Base-by-base conservation (phyloP, 2,888 invertebrate genomes). In the Catocala nupta region DNA sequence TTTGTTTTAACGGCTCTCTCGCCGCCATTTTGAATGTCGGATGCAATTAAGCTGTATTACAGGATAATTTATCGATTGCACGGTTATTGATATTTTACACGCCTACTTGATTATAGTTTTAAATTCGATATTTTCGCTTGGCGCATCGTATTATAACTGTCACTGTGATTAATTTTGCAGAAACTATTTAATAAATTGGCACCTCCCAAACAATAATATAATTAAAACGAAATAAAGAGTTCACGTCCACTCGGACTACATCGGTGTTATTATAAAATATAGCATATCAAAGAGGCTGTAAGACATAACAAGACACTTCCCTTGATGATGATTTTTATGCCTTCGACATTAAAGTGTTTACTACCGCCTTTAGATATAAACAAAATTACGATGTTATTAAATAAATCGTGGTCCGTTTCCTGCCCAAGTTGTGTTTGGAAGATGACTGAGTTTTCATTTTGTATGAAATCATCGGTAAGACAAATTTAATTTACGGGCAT, bases 11-110 rank as follows among this genome's bases (percentile, higher is more conserved):
- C 81, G 75, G 77, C 76, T 64, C 63, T 68, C 70, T 76, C 71
- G 57, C 71, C 59, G 73, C 74, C 72, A 80, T 82, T 68, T 75
- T 81, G 76, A 63, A 55, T 63, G 68, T 67, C 70, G 63, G 73
- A 75, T 79, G 79, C 73, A 82, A 84, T 84, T 82, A 83, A 80
- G 77, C 70, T 75, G 77, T 78, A 76, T 74, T 80, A 75, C 77
- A 78, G 74, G 70, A 77, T 78, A 78, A 75, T 75, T 71, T 68
- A 71, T 73, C 68, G 67, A 6, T 67, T 58, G 42, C 66, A 61
- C 53, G 62, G 57, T 68, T 63, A 73, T 68, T 70, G 62, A 73
- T 62, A 59, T 34, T 68, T 56, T 65, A 64, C 47, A 54, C 61
- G 72, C 68, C 63, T 73, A 51, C 55, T 52, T 70, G 60, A 68